Percentiles rank a stretch among this genome's conserved stretches.
These are phyloP conservation scores for Holotrichia oblita DNA, from an alignment of 1,140 invertebrate genomes.

Conservation along the genomic window DNA sequence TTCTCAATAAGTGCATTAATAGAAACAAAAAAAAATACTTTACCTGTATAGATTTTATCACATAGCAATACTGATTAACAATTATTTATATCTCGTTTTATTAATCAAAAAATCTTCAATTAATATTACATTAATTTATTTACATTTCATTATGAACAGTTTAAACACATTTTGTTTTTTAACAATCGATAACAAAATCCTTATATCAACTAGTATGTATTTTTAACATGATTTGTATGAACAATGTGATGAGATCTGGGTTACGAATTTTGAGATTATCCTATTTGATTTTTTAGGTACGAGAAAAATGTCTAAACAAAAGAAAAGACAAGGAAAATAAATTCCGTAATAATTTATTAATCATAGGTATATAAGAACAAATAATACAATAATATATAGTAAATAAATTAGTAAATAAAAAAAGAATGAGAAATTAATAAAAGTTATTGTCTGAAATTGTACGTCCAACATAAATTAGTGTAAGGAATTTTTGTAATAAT, in stretches of 20 bases:
- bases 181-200: constrained; percentile 31
- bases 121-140: constrained; percentile 36
- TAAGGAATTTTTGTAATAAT: neutral
- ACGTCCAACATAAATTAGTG: constrained; percentile 16
- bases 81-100: neutral
- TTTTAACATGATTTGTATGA: constrained; percentile 34
- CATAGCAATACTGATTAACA: neutral
- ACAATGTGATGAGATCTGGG: constrained; percentile 15
- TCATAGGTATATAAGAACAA: neutral
- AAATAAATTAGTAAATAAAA: constrained; percentile 24
- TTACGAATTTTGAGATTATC: constrained; percentile 14
- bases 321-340: constrained; percentile 13
- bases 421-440: neutral
- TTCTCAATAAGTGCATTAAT: no score
- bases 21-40: neutral
- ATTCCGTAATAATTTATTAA: constrained; percentile 18
- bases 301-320: neutral
- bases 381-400: neutral
- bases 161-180: constrained; percentile 26
- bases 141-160: constrained; percentile 26
- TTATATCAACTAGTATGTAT: constrained; percentile 31
- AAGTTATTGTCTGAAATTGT: constrained; percentile 32
- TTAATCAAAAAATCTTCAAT: constrained; percentile 1
- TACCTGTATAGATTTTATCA: neutral
- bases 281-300: neutral